A percentile compares a stretch with the other conserved stretches of the same genome.
phyloP scores from a whole-genome alignment of 2,888 invertebrate genomes.

The Icerya purchasi region DNA sequence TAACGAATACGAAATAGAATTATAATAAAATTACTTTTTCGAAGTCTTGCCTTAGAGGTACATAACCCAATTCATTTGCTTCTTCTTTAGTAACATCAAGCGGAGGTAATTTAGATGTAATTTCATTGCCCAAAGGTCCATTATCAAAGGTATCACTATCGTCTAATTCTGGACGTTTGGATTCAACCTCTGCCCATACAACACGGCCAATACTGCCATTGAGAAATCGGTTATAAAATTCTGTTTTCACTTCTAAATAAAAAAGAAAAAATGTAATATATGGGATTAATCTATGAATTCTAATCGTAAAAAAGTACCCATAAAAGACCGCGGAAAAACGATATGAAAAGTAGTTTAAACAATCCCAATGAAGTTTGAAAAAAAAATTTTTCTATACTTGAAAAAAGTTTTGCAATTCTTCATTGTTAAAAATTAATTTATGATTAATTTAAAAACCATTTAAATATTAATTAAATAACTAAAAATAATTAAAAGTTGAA shows the following conservation, averaged over 20 bases:
- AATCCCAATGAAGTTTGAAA: not conserved
- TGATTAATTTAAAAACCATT: too few species aligned
- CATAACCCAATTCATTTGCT: slow-evolving; percentile 23
- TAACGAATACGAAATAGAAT: too few species aligned
- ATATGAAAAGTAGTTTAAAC: not conserved
- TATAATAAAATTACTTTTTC: slow-evolving; percentile 68
- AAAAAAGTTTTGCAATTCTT: not conserved
- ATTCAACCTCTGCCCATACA: slow-evolving; percentile 8
- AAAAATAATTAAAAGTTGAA: too few species aligned
- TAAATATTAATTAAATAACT: too few species aligned
- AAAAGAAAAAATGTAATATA: too few species aligned
- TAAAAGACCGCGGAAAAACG: too few species aligned
- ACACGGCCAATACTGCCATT: slow-evolving; percentile 11
- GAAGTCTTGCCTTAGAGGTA: slow-evolving; percentile 89
- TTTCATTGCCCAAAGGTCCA: slow-evolving; percentile 9
- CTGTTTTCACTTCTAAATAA: slow-evolving; percentile 18
- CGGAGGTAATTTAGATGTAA: slow-evolving; percentile 9
- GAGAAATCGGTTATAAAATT: slow-evolving; percentile 16
- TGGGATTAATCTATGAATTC: too few species aligned
- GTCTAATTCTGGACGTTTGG: slow-evolving; percentile 2
- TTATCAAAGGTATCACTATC: slow-evolving; percentile 9
- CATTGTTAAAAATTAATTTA: too few species aligned
- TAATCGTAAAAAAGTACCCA: too few species aligned
- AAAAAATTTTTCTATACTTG: not conserved
- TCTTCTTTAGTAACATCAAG: slow-evolving; percentile 12